A percentile compares a stretch with the other conserved stretches of the same genome.
Conservation (phyloP, 2,797 vertebrate genomes). For the Toxotes lorentzi region DNA sequence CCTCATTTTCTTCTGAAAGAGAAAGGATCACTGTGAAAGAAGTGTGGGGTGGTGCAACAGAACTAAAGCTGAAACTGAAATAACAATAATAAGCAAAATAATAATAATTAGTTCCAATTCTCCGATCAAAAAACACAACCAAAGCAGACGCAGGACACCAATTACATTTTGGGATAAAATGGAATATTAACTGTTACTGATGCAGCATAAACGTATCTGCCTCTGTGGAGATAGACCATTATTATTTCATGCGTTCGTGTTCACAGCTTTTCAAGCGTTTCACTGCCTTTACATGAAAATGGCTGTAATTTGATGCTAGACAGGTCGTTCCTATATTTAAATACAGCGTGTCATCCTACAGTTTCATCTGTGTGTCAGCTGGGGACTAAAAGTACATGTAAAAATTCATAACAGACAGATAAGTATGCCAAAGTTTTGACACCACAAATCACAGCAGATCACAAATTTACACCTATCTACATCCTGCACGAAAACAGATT, state of each 20-base stretch:
- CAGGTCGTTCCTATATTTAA: neutral
- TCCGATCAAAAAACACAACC: neutral
- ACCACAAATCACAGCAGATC: constrained; percentile 1
- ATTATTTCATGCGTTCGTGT: neutral
- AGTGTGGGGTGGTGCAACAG: neutral
- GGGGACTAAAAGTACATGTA: neutral
- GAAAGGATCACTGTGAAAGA: neutral
- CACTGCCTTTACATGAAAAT: neutral
- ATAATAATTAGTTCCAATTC: neutral
- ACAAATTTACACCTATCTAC: constrained; percentile 3
- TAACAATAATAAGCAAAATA: neutral
- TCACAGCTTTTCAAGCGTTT: neutral
- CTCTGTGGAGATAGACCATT: neutral
- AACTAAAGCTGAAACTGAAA: neutral
- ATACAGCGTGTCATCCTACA: neutral
- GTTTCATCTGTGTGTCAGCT: constrained; percentile 5
- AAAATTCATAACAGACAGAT: neutral
- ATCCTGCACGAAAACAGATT: constrained; percentile 5
- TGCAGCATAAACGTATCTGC: neutral
- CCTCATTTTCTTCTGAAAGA: neutral
- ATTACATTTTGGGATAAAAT: neutral
- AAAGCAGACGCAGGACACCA: neutral
- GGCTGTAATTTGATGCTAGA: neutral
- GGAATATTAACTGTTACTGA: neutral
- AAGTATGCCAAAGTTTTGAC: constrained; percentile 17